Conservation (phyloP, 2,797 vertebrate genomes). For the Tragelaphus eurycerus region DNA sequence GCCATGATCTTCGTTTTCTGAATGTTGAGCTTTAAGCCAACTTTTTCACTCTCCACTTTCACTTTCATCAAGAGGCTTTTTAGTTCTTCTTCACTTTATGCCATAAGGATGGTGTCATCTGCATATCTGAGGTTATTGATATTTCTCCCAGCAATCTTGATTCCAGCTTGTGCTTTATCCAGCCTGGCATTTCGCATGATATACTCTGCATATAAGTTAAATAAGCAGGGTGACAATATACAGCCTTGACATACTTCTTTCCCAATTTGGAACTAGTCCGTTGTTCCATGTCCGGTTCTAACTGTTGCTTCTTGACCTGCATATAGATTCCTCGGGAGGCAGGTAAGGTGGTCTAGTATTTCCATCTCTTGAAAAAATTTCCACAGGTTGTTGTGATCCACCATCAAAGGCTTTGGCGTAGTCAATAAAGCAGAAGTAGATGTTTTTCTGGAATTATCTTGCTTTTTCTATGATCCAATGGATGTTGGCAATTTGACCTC, state of each 20-base stretch:
- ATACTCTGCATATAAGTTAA: not conserved
- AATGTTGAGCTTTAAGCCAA: not conserved
- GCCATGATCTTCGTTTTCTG: not conserved
- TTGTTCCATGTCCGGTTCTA: not conserved
- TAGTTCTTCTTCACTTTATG: not conserved
- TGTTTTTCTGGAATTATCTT: not conserved
- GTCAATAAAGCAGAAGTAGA: not conserved
- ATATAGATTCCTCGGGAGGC: not conserved
- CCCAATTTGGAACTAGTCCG: not conserved
- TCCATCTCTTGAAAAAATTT: not conserved
- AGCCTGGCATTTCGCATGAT: fast-evolving
- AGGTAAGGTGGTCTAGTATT: not conserved
- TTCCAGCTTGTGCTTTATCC: not conserved
- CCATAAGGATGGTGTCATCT: not conserved
- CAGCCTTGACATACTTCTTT: not conserved
- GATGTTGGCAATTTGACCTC: not conserved
- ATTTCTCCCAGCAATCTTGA: not conserved
- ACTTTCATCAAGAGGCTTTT: not conserved
- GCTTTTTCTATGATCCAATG: not conserved
- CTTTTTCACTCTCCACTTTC: not conserved
- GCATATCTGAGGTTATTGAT: not conserved
- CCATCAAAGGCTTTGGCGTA: not conserved
- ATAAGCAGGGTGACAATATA: not conserved
- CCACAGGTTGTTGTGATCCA: not conserved
- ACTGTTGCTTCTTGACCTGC: not conserved